These are phyloP conservation scores for Paracentrotus lividus DNA, from an alignment of 53 echinoderm and acorn worm species.

Conservation along the genomic window DNA sequence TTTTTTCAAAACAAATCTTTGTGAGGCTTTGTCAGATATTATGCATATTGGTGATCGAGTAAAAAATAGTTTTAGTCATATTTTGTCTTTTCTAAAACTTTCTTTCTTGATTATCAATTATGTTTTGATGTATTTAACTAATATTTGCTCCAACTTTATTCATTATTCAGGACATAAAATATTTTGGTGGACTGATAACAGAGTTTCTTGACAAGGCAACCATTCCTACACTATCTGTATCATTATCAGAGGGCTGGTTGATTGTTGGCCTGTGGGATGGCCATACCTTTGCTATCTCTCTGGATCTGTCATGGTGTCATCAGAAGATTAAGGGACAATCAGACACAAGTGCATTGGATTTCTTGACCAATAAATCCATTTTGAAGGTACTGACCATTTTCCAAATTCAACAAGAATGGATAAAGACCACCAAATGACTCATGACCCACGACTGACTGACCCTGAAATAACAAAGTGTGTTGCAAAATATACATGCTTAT, in stretches of 20 bases:
- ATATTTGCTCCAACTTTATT: not conserved
- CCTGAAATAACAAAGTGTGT: no score
- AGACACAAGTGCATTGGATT: not conserved
- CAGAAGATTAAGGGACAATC: not conserved
- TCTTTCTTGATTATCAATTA: not conserved
- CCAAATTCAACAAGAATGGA: no score
- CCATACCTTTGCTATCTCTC: not conserved
- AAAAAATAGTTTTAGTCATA: not conserved
- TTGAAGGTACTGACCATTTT: not conserved
- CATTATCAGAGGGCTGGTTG: constrained; percentile 29
- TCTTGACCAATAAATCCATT: constrained; percentile 17
- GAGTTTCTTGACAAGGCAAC: not conserved
- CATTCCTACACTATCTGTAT: constrained; percentile 13
- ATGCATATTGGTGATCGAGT: not conserved
- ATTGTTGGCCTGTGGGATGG: constrained; percentile 32
- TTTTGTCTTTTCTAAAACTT: not conserved
- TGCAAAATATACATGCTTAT: no score
- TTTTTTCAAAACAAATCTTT: no score
- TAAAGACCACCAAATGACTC: no score
- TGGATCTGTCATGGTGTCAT: not conserved
- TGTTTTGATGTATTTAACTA: not conserved
- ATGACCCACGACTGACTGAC: no score
- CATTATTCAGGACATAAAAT: not conserved
- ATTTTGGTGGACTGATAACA: constrained; percentile 7
- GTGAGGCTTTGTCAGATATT: no score